Evolutionary conservation across 1,140 invertebrate genomes (phyloP).

Genomic region (Camponotus pennsylvanicus): DNA sequence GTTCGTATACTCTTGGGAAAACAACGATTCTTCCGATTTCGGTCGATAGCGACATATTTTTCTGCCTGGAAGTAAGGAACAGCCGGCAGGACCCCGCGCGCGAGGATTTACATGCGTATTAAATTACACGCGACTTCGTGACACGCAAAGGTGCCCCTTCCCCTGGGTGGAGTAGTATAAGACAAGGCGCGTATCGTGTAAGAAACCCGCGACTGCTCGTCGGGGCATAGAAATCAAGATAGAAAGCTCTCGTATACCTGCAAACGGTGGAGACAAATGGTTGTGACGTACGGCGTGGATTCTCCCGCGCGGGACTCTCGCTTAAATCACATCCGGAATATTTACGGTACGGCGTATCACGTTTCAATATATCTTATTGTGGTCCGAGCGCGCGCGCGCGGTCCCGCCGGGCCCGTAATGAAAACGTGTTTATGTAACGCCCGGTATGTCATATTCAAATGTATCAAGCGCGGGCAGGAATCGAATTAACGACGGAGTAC

Average conservation of each 20-base stretch:
- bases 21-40: slow-evolving; percentile 65
- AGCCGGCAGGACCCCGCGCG: slow-evolving; percentile 23
- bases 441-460: slow-evolving; percentile 65
- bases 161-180: slow-evolving; percentile 65
- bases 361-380: slow-evolving; percentile 79
- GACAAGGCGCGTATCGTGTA: slow-evolving; percentile 70
- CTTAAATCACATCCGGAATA: slow-evolving; percentile 76
- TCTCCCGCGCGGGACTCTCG: slow-evolving; percentile 53
- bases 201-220: slow-evolving; percentile 71
- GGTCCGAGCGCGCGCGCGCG: slow-evolving; percentile 25
- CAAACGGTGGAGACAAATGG: slow-evolving; percentile 75
- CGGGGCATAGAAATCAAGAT: slow-evolving; percentile 77
- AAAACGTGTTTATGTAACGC: slow-evolving; percentile 75
- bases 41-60: slow-evolving; percentile 71
- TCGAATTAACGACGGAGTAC: slow-evolving; percentile 52
- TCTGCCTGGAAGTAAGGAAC: slow-evolving; percentile 62
- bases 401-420: slow-evolving; percentile 64
- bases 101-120: slow-evolving; percentile 76
- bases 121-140: slow-evolving; percentile 77
- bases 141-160: slow-evolving; percentile 72
- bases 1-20: slow-evolving; percentile 53
- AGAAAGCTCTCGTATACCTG: slow-evolving; percentile 76
- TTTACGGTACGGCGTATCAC: slow-evolving; percentile 74
- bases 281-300: slow-evolving; percentile 76
- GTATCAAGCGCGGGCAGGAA: slow-evolving; percentile 41